Evolutionary conservation across 2,113 vertebrate genomes (phyloP), one percentile per base, ranked within the genome.

Genomic region (Rhinolophus sinicus): DNA sequence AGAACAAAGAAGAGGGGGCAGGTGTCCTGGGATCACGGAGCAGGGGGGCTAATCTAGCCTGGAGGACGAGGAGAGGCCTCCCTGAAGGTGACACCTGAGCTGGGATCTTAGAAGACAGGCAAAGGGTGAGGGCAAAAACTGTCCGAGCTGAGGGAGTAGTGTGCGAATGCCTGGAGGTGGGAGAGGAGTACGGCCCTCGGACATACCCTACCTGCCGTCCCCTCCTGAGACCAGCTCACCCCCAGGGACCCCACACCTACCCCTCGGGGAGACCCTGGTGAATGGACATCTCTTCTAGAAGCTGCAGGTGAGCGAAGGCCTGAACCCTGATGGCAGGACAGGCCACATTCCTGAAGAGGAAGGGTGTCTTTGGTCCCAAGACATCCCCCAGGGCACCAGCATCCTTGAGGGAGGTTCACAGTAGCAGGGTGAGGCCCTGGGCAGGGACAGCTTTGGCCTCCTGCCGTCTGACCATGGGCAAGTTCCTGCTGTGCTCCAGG

Each of bases 301-400:
- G 77, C 54, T 76, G 52, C 60, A 70, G 52, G 73, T 64, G 60
- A 86, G 54, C 56, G 26, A 40, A 33, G 78, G 28, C 13, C 86
- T 93, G 65, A 87, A 72, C 70, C 64, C 72, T 64, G 47, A 67
- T 15, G 60, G 72, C 47, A 50, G 65, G 91, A 85, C 94, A 85
- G 84, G 28, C 72, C 47, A 84, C 60, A 64, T 95, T 96, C 88
- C 80, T 58, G 35, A 76, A 76, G 18, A 82, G 60, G 70, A 90
- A 58, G 67, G 77, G 86, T 70, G 35, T 73, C 60, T 90, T 87
- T 93, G 83, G 76, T 83, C 81, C 65, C 58, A n/a, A 69, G 40
- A 13, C 38, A 64, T 76, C 14, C 1, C 28, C 15, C 35, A 22
- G n/a, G 16, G 24, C 24, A 54, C 92, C 35, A 11, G 81, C 16